Evolutionary conservation across 2,113 vertebrate species (phyloP).

Genomic region (Pomatorhinus ruficollis): DNA sequence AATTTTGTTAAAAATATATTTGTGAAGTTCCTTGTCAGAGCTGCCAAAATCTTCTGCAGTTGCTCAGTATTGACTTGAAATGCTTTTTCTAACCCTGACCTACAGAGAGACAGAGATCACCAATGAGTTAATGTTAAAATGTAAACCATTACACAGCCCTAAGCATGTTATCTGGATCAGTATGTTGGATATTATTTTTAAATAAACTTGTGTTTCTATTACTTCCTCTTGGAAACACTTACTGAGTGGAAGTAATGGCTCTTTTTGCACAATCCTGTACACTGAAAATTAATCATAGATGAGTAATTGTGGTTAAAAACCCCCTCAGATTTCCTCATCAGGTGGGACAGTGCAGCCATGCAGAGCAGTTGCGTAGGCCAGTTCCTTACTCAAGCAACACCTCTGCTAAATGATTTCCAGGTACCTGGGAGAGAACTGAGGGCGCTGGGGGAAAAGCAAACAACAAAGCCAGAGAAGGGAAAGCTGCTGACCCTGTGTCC

Average conservation of each 20-base stretch:
- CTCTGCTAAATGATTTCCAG: neutral
- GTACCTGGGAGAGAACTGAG: neutral
- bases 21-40: constrained; percentile 41
- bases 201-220: neutral
- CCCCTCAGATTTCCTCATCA: neutral
- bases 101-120: neutral
- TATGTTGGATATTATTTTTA: neutral
- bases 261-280: constrained; percentile 3
- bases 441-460: neutral
- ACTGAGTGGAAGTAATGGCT: neutral
- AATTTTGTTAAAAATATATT: constrained; percentile 56
- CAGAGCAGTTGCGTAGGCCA: fast-evolving
- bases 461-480: neutral
- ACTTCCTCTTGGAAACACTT: neutral
- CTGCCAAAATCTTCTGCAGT: constrained; percentile 48
- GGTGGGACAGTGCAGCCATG: neutral
- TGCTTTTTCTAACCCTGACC: constrained; percentile 52
- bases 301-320: neutral
- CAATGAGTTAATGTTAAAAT: neutral
- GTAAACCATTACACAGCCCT: neutral
- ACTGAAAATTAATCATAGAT: neutral
- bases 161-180: neutral
- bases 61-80: constrained; percentile 47
- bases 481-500: neutral
- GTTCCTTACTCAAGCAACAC: neutral